Conservation (phyloP, 2,113 vertebrate species). For the Chloroceryle aenea region DNA sequence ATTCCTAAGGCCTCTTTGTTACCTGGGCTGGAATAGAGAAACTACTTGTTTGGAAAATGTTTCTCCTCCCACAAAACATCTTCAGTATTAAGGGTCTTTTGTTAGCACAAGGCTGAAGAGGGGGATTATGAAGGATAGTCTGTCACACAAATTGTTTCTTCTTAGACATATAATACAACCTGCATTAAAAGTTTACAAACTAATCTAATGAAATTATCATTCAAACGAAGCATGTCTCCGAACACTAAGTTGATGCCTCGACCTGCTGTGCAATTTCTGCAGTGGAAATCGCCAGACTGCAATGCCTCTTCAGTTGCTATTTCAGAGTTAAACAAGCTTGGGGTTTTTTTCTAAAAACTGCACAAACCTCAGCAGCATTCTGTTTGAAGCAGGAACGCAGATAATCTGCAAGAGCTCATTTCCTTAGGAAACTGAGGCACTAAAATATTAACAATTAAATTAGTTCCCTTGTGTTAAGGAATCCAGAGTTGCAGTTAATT, state of each 20-base stretch:
- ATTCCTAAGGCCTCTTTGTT: conserved; percentile 83
- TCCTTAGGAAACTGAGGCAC: conserved; percentile 16
- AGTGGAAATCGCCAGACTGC: neutral
- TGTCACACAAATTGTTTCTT: conserved; percentile 81
- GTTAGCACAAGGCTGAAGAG: conserved; percentile 79
- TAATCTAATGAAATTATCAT: conserved; percentile 82
- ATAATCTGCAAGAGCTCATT: conserved; percentile 1
- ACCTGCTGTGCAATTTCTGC: conserved; percentile 26
- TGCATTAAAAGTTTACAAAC: conserved; percentile 78
- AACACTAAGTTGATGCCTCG: conserved; percentile 62
- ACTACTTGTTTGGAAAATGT: conserved; percentile 84
- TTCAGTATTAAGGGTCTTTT: conserved; percentile 83
- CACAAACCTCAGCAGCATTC: neutral
- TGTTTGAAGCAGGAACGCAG: conserved; percentile 4
- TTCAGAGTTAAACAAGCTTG: neutral
- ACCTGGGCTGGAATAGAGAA: conserved; percentile 81
- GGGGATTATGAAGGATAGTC: conserved; percentile 82
- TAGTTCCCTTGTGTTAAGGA: neutral
- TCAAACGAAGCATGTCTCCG: conserved; percentile 64
- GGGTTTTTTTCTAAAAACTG: neutral
- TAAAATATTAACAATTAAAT: conserved; percentile 14
- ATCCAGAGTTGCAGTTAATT: neutral
- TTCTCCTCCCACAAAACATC: conserved; percentile 84
- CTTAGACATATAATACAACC: conserved; percentile 74
- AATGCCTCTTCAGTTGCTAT: neutral